Percentiles rank a stretch among this genome's conserved stretches.
These are phyloP conservation scores for Beroe forskalii DNA, from an alignment of 37 sponge, comb jelly and placozoan genomes.

Conservation along the genomic window DNA sequence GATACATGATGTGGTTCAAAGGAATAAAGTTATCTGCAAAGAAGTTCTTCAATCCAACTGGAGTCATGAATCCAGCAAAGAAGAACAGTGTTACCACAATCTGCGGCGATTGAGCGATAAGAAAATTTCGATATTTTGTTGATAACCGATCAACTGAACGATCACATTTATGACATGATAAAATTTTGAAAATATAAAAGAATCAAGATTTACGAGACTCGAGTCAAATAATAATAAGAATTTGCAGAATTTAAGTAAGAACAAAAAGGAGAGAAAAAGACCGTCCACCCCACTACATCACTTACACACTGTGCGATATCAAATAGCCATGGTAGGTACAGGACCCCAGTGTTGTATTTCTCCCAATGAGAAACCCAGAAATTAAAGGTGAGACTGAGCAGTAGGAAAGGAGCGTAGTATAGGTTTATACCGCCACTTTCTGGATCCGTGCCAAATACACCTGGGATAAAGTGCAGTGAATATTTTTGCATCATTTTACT, in stretches of 20 bases:
- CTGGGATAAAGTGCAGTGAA: background rate
- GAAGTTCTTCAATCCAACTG: background rate
- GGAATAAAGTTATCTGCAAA: slow-evolving; percentile 13
- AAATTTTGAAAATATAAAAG: too few relatives aligned
- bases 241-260: too few relatives aligned
- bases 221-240: too few relatives aligned
- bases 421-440: background rate
- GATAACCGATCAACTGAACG: too few relatives aligned
- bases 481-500: too few relatives aligned
- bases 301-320: slow-evolving; percentile 73
- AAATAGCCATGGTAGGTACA: slow-evolving; percentile 93
- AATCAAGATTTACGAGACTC: too few relatives aligned
- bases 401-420: slow-evolving; percentile 14
- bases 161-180: too few relatives aligned
- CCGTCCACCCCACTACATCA: too few relatives aligned
- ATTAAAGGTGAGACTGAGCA: slow-evolving; percentile 65
- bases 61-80: slow-evolving; percentile 39
- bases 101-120: background rate
- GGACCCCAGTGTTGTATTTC: slow-evolving; percentile 90
- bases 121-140: background rate
- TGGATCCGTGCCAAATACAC: slow-evolving; percentile 37
- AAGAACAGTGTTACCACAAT: slow-evolving; percentile 26
- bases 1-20: slow-evolving; percentile 1
- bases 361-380: slow-evolving; percentile 97
- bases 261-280: too few relatives aligned